Evolutionary conservation across 2,113 vertebrate genomes (phyloP).

Genomic region (Bombycilla garrulus): DNA sequence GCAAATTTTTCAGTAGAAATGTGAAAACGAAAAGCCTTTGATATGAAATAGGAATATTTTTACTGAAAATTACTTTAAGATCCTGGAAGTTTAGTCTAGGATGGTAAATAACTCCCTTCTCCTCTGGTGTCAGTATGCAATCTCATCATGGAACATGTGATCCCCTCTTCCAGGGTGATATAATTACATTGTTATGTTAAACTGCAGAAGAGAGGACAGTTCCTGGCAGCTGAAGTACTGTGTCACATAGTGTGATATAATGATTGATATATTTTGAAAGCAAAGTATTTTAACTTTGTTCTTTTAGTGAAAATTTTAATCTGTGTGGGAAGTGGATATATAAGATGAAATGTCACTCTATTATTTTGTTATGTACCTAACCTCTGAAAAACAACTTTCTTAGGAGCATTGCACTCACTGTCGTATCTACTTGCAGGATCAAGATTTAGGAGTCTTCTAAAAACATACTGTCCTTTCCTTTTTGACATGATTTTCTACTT

Average conservation of each 20-base stretch:
- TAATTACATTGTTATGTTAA: rapidly evolving
- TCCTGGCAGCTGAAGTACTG: background rate
- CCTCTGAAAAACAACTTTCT: background rate
- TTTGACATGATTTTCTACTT: background rate
- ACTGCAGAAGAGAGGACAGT: background rate
- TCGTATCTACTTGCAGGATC: background rate
- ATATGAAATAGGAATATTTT: background rate
- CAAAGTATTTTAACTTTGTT: background rate
- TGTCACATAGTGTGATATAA: background rate
- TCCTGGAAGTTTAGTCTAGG: background rate
- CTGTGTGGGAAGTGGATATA: background rate
- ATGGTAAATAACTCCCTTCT: background rate
- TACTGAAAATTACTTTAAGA: background rate
- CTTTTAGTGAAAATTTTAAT: background rate
- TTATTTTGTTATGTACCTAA: background rate
- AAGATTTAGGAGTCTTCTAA: background rate
- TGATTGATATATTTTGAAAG: background rate
- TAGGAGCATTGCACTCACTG: background rate
- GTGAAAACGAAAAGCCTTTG: background rate
- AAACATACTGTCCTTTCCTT: background rate
- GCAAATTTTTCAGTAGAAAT: background rate
- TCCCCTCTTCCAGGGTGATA: too few relatives aligned
- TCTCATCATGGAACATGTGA: rapidly evolving
- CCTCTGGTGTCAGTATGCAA: background rate
- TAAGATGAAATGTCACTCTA: rapidly evolving